These are phyloP conservation scores for Eudorcas thomsonii DNA, from an alignment of 2,113 vertebrate species.

Conservation along the genomic window DNA sequence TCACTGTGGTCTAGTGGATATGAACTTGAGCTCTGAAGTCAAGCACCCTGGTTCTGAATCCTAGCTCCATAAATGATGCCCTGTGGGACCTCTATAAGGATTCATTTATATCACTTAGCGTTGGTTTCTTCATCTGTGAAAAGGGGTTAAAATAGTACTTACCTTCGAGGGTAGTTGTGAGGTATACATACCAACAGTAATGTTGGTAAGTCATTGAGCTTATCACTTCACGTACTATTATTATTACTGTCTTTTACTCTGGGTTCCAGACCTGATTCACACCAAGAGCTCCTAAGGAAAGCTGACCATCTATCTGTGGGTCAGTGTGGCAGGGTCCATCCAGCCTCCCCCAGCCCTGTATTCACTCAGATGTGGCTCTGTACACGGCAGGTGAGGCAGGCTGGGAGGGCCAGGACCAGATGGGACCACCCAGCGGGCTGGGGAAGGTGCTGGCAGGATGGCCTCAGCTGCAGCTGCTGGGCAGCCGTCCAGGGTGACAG, in stretches of 20 bases:
- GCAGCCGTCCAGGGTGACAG: constrained; percentile 57
- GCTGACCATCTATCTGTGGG: neutral
- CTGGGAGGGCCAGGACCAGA: neutral
- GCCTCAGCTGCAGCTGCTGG: constrained; percentile 64
- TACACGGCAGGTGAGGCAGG: neutral
- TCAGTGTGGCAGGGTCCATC: neutral
- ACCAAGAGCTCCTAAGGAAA: neutral
- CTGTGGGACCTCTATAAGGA: neutral
- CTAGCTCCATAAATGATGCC: neutral
- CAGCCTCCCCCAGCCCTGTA: neutral
- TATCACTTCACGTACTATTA: neutral
- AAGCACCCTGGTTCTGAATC: neutral
- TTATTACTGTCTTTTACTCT: neutral
- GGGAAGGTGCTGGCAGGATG: constrained; percentile 52
- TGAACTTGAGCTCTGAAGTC: neutral
- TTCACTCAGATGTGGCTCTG: constrained; percentile 32
- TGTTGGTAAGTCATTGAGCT: neutral
- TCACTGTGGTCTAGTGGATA: neutral
- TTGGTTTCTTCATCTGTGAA: neutral
- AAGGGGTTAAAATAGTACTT: neutral
- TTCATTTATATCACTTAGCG: neutral
- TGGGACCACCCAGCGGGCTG: constrained; percentile 56
- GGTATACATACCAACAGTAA: neutral
- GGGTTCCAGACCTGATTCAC: neutral
- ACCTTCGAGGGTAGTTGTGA: neutral